These are phyloP conservation scores for Prochilodus magdalenae DNA, from an alignment of 2,113 vertebrate species.

Conservation along the genomic window DNA sequence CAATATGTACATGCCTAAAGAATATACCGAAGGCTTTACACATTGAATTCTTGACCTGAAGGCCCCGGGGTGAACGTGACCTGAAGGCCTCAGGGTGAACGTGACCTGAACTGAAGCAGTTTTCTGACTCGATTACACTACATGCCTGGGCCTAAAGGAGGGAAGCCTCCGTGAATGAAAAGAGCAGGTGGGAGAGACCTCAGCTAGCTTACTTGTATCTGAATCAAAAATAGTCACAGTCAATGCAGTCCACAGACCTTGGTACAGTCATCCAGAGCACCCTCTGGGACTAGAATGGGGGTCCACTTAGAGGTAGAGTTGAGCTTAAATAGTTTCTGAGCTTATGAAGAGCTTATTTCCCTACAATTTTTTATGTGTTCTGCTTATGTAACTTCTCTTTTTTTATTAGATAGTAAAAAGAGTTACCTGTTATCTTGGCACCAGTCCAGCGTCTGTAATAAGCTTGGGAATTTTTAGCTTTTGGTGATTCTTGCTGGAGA, in stretches of 20 bases:
- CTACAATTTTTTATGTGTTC: constrained; percentile 9
- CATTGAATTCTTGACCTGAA: background rate
- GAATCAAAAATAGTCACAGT: constrained; percentile 64
- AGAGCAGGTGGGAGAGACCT: constrained; percentile 65
- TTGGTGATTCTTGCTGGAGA: constrained; percentile 47
- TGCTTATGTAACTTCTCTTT: constrained; percentile 21
- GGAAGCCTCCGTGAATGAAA: constrained; percentile 64
- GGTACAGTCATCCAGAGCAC: constrained; percentile 6
- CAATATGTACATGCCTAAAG: background rate
- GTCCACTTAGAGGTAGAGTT: background rate
- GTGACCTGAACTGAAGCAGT: background rate
- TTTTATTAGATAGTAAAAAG: constrained; percentile 37
- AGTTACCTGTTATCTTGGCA: constrained; percentile 50
- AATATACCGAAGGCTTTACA: background rate
- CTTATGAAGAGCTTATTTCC: background rate
- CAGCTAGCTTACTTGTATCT: constrained; percentile 52
- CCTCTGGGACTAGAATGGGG: constrained; percentile 1
- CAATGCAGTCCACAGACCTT: constrained; percentile 47
- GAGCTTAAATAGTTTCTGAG: background rate
- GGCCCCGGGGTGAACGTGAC: background rate
- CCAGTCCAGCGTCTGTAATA: constrained; percentile 56
- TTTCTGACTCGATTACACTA: constrained; percentile 23
- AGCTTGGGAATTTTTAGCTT: constrained; percentile 55
- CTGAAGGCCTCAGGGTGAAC: background rate
- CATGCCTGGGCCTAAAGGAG: constrained; percentile 30